Conservation (phyloP, 2,113 vertebrate genomes). For the Ursus arctos region DNA sequence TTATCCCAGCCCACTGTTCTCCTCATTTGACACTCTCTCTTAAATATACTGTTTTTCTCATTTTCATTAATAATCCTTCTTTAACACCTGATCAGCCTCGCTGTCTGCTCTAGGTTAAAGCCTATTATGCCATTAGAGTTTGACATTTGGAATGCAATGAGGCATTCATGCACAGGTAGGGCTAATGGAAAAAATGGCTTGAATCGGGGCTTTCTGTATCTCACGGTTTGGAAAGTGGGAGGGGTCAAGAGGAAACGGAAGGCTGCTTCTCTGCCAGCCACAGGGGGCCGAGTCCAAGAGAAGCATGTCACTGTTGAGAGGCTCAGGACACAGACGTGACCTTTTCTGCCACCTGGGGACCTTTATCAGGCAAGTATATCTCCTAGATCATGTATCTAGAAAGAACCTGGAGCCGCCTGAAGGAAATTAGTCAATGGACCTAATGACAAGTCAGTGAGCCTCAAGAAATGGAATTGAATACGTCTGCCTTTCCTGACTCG, state of each 20-base stretch:
- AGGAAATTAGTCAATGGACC: not conserved
- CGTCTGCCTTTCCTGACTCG: not conserved
- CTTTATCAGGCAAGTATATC: not conserved
- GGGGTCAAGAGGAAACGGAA: not conserved
- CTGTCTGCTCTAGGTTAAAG: constrained; percentile 66
- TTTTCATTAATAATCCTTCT: constrained; percentile 77
- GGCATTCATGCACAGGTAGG: constrained; percentile 55
- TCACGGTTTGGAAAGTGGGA: not conserved
- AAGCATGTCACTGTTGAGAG: not conserved
- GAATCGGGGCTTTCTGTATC: not conserved
- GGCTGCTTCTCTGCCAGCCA: not conserved
- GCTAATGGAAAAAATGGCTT: constrained; percentile 51
- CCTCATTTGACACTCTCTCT: constrained; percentile 25
- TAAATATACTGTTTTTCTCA: constrained; percentile 65
- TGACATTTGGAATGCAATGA: constrained; percentile 74
- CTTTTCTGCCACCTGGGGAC: not conserved
- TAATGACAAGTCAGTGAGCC: constrained; percentile 26
- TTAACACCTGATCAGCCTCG: constrained; percentile 59
- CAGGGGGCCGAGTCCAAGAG: not conserved
- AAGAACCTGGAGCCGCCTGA: not conserved
- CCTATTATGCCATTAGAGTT: constrained; percentile 62
- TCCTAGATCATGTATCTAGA: not conserved
- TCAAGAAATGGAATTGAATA: not conserved
- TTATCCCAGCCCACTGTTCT: constrained; percentile 43
- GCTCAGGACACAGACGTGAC: not conserved